Evolutionary conservation across 2,888 invertebrate genomes (phyloP).

Genomic region (Drosophila anceps): DNA sequence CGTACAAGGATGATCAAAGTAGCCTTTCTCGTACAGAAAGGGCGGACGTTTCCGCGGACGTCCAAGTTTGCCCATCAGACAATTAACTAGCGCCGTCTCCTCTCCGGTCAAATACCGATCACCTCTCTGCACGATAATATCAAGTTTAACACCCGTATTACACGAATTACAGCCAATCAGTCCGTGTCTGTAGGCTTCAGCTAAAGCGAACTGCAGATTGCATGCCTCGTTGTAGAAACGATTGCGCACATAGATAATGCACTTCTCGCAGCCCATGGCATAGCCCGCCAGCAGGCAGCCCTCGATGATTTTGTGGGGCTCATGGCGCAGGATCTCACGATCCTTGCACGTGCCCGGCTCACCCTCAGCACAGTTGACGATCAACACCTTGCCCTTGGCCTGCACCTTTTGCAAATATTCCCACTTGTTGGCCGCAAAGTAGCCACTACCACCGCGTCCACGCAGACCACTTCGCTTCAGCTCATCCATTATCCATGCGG

Average conservation of each 20-base stretch:
- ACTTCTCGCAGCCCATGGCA: slow-evolving; percentile 97
- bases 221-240: slow-evolving; percentile 99
- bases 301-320: slow-evolving; percentile 97
- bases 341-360: slow-evolving; percentile 99
- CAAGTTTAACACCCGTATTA: slow-evolving; percentile 97
- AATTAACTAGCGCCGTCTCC: slow-evolving; percentile 99
- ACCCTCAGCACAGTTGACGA: slow-evolving; percentile 98
- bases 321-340: slow-evolving; percentile 98
- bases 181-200: slow-evolving; percentile 97
- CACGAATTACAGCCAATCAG: slow-evolving; percentile 97
- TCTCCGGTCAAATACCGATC: slow-evolving; percentile 99
- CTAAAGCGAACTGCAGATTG: slow-evolving; percentile 97
- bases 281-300: slow-evolving; percentile 97
- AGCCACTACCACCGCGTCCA: slow-evolving; percentile 98
- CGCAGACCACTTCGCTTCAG: slow-evolving; percentile 96
- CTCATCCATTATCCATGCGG: slow-evolving; percentile 98
- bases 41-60: slow-evolving; percentile 99
- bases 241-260: slow-evolving; percentile 99
- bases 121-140: slow-evolving; percentile 97
- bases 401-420: slow-evolving; percentile 87
- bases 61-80: slow-evolving; percentile 98
- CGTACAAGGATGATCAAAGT: slow-evolving; percentile 98
- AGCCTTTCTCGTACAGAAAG: slow-evolving; percentile 98
- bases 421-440: slow-evolving; percentile 95
- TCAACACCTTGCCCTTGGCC: slow-evolving; percentile 90